Evolutionary conservation across 2,888 invertebrate species (phyloP).

Genomic region (Metalampra italica): DNA sequence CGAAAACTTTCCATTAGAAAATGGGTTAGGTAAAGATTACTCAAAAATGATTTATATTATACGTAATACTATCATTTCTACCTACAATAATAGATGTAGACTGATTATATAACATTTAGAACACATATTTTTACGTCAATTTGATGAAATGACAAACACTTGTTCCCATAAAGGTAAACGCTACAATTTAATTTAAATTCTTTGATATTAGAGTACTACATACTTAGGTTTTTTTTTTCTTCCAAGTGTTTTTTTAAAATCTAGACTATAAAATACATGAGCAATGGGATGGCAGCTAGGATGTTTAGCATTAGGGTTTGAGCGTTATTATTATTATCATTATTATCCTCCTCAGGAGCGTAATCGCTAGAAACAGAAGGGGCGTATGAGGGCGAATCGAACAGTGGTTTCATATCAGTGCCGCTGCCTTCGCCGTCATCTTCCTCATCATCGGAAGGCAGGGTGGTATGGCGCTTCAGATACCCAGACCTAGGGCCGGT

Average conservation of each 20-base stretch:
- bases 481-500: neutral
- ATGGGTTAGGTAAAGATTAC: slow-evolving; percentile 3
- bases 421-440: slow-evolving; percentile 1
- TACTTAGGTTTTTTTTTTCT: too few species aligned
- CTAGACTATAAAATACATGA: neutral
- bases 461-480: neutral
- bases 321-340: neutral
- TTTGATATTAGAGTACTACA: neutral
- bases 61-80: slow-evolving; percentile 1
- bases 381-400: neutral
- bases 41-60: slow-evolving; percentile 3
- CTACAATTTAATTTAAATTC: neutral
- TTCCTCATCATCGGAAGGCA: neutral
- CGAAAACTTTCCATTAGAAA: too few species aligned
- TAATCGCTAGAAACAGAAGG: neutral
- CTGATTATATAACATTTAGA: slow-evolving; percentile 3
- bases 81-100: slow-evolving; percentile 2
- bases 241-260: neutral
- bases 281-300: neutral
- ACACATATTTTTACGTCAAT: slow-evolving; percentile 1
- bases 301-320: neutral
- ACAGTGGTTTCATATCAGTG: neutral
- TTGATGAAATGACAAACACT: slow-evolving; percentile 2
- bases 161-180: slow-evolving; percentile 6
- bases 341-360: neutral